Evolutionary conservation across 2,888 invertebrate species (phyloP), one percentile per base, ranked within the genome.

Genomic region (Drosophila trichaetosa): DNA sequence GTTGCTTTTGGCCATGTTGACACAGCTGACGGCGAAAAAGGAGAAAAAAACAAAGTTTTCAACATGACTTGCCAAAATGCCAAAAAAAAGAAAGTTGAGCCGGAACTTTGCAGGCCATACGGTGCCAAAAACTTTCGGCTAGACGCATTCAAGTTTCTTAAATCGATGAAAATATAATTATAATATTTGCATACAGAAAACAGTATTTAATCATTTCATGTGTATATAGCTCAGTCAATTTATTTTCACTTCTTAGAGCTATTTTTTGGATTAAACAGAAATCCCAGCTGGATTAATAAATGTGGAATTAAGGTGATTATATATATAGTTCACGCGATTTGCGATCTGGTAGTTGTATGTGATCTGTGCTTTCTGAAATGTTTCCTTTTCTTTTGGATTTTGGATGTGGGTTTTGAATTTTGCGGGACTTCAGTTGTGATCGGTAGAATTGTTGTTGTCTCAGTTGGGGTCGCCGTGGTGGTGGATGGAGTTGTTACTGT

Each of bases 1-100:
- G 48, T 31, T 48, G 72, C 66, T 72, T 52, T 63, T 71, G 66
- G 68, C 73, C 68, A 68, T 82, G 81, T 81, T 74, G 69, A 64
- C 74, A 69, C 83, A 81, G 83, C 80, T 83, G 81, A 72, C 69
- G 77, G 56, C 24, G 42, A 18, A 54, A 51, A n/a, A 21, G 29
- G 52, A 59, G 29, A 46, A 52, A 53, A 52, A 36, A 18, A n/a
- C 64, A 68, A 42, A 36, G 46, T 36, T 59, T 62, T 67, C 67
- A 76, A 66, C 80, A 63, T 51, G 73, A 56, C 60, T 64, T 65
- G 77, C 57, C 65, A 40, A 54, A 65, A 31, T 31, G 31, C 2
- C 10, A 31, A 31, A 31, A 31, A 74, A 65, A 59, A 11, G 16
- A 49, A 72, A 73, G 49, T 77, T 63, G 11, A 60, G 31, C 46